phyloP scores from a whole-genome alignment of 2,888 invertebrate species.

The Scelioninae gen. 1 region DNA sequence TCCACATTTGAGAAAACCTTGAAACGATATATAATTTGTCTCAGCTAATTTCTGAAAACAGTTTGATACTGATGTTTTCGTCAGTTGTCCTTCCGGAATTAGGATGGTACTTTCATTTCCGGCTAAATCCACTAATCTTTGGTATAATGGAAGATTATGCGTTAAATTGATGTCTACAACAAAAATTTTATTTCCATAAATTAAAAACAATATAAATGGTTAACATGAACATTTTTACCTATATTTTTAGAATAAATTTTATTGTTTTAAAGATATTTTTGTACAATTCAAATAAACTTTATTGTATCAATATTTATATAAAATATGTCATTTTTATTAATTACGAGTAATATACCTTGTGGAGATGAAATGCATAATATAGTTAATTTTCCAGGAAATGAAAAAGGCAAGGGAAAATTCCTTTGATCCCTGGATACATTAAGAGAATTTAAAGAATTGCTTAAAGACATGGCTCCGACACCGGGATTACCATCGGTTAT shows the following conservation, averaged over 20 bases:
- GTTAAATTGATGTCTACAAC: conserved; percentile 79
- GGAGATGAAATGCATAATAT: conserved; percentile 89
- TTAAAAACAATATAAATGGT: no score
- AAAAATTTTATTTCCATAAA: no score
- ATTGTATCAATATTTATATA: no score
- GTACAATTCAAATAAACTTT: no score
- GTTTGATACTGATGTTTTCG: conserved; percentile 82
- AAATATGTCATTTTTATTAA: conserved; percentile 10
- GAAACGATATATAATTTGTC: conserved; percentile 89
- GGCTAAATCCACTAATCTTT: conserved; percentile 91
- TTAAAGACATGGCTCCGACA: conserved; percentile 87
- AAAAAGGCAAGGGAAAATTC: conserved; percentile 90
- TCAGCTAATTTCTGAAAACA: conserved; percentile 88
- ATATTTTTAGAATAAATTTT: no score
- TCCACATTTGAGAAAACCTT: conserved; percentile 90
- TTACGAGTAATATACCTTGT: conserved; percentile 85
- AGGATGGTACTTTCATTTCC: conserved; percentile 88
- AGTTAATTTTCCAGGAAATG: conserved; percentile 92
- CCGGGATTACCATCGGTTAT: conserved; percentile 92
- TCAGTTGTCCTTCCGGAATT: conserved; percentile 86
- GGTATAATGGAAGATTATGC: conserved; percentile 89
- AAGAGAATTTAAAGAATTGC: conserved; percentile 85
- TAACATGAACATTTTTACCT: no score
- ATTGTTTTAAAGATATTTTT: no score
- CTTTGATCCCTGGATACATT: conserved; percentile 84